Evolutionary conservation across 2,888 invertebrate genomes (phyloP).

Genomic region (Cylindroiulus punctatus): DNA sequence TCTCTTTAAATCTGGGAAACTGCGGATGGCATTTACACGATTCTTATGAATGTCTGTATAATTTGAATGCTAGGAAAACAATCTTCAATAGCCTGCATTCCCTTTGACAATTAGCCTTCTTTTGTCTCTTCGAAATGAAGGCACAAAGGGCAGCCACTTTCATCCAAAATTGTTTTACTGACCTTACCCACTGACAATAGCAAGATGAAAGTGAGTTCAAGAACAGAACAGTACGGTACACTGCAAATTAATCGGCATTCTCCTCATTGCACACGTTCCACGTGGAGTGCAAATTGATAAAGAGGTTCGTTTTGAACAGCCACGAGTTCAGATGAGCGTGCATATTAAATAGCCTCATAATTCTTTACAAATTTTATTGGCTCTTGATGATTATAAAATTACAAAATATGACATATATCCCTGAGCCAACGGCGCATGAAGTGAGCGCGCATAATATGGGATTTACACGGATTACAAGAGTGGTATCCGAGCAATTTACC

Average conservation of each 20-base stretch:
- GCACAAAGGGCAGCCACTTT: neutral
- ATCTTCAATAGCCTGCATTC: neutral
- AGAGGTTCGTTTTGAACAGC: conserved; percentile 13
- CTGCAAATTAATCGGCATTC: neutral
- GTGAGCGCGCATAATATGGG: conserved; percentile 13
- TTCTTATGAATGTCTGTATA: neutral
- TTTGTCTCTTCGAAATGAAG: neutral
- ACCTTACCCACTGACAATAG: neutral
- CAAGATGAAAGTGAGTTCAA: neutral
- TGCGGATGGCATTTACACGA: neutral
- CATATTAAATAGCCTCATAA: conserved; percentile 35
- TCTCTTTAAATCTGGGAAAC: neutral
- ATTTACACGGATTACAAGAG: conserved; percentile 42
- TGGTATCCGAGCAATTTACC: conserved; percentile 34
- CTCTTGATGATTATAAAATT: conserved; percentile 45
- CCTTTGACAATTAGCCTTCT: neutral
- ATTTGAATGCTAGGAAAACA: neutral
- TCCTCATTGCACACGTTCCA: neutral
- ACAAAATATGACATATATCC: neutral
- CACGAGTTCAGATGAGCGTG: neutral
- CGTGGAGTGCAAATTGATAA: neutral
- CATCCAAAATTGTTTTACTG: neutral
- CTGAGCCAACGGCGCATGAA: conserved; percentile 30
- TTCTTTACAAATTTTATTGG: conserved; percentile 44
- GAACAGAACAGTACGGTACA: neutral